Evolutionary conservation across 2,113 vertebrate genomes (phyloP).

Genomic region (Lepus timidus): DNA sequence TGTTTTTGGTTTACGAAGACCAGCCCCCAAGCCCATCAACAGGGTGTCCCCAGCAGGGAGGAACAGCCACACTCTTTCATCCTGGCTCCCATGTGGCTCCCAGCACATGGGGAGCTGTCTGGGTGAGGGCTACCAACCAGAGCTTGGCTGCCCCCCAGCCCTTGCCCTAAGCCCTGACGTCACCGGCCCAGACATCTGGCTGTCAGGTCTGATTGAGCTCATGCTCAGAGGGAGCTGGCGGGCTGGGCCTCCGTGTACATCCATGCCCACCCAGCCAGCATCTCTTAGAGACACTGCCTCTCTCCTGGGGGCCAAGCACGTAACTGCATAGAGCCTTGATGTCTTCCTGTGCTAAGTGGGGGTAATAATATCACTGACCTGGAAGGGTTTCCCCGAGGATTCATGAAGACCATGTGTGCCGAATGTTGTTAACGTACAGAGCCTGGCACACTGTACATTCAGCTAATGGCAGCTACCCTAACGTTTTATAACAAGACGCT

Average conservation of each 20-base stretch:
- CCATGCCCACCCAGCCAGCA: background rate
- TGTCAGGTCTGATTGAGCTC: conserved; percentile 73
- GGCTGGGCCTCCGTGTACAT: background rate
- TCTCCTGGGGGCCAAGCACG: background rate
- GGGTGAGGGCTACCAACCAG: conserved; percentile 73
- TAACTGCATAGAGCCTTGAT: background rate
- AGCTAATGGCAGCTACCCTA: background rate
- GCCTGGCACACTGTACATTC: background rate
- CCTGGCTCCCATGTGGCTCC: conserved; percentile 68
- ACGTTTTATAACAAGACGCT: background rate
- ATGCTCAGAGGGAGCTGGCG: conserved; percentile 55
- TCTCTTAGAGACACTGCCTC: background rate
- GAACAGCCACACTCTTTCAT: conserved; percentile 44
- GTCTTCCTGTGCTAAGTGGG: background rate
- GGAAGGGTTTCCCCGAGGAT: background rate
- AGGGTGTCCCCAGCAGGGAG: conserved; percentile 46
- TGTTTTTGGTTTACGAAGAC: conserved; percentile 40
- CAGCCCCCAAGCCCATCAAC: background rate
- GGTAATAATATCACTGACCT: background rate
- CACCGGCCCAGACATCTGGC: conserved; percentile 74
- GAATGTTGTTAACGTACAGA: background rate
- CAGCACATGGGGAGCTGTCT: conserved; percentile 55
- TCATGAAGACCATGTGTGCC: background rate
- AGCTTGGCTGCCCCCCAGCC: conserved; percentile 75
- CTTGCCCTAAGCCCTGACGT: conserved; percentile 69